Evolutionary conservation across 1,140 invertebrate genomes (phyloP), one percentile per base, ranked within the genome.

Genomic region (Antheraea pernyi): DNA sequence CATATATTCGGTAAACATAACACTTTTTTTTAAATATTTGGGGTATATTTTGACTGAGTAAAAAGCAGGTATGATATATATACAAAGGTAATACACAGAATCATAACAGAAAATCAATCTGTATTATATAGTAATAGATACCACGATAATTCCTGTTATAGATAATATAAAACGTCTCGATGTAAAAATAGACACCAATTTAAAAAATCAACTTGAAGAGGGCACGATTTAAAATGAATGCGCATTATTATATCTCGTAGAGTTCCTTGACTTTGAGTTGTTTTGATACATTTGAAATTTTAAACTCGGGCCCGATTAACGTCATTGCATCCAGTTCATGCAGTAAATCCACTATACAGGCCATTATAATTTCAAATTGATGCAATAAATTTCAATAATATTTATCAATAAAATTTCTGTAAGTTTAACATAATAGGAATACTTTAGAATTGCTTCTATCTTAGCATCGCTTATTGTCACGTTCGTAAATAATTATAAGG

Each of bases 321-420:
- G 76, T 80, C 81, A 81, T 71, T 71, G 78, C 71, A 78, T 78
- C 73, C 67, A 69, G 59, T 71, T 76, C 71, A 78, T 78, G 71
- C 67, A 69, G 62, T 78, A 75, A 72, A 79, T 80, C 66, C 62
- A 66, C 77, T 67, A 79, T 75, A 68, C 61, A 81, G 13, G 13
- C 48, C 53, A 67, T 83, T 79, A 74, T 65, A 84, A 85, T 78
- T 84, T 84, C 62, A 83, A 85, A 88, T 82, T 69, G 73, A 78
- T 77, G 67, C 79, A 80, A 78, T 81, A 82, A 83, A 84, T 84
- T 79, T 78, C 60, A 83, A 82, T 84, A 76, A 63, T 68, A 59
- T 16, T 36, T 19, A 11, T 42, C 64, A 65, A 65, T 65, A 46
- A 53, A 53, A 46, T 61, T 22, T 61, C 6, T 18, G 3, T 13